These are phyloP conservation scores for Thereuonema tuberculata DNA, from an alignment of 1,140 invertebrate species.

Conservation along the genomic window DNA sequence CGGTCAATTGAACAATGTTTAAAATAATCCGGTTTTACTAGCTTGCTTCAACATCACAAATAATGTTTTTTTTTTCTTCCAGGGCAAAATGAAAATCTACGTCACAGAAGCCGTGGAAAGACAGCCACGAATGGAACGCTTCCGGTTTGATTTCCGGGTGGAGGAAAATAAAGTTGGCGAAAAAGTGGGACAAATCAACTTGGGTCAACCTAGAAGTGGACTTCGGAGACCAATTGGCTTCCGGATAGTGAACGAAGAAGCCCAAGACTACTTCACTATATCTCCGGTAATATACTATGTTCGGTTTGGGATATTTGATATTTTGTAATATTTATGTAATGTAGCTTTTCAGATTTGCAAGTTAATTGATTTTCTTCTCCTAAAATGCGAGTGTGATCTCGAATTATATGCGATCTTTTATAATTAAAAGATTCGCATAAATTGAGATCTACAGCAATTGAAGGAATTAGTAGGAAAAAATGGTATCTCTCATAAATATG, in stretches of 20 bases:
- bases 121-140: conserved; percentile 2
- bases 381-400: not conserved
- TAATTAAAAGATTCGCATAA: not conserved
- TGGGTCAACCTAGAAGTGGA: conserved; percentile 40
- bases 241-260: conserved; percentile 23
- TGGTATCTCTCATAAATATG: no score
- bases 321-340: not conserved
- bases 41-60: no score
- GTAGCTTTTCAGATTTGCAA: not conserved
- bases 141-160: conserved; percentile 48
- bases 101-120: conserved; percentile 7
- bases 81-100: conserved; percentile 2
- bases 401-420: not conserved
- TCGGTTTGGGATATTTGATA: not conserved
- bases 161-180: conserved; percentile 60
- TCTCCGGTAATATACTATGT: conserved; percentile 14
- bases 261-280: conserved; percentile 21
- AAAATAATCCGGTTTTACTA: no score
- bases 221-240: conserved; percentile 19
- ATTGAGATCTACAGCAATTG: no score
- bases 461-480: no score
- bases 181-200: conserved; percentile 53
- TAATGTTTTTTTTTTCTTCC: not conserved
- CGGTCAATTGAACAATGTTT: no score
- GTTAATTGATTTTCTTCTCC: not conserved